Conservation (phyloP, 2,888 invertebrate species). For the Dryobota labecula region DNA sequence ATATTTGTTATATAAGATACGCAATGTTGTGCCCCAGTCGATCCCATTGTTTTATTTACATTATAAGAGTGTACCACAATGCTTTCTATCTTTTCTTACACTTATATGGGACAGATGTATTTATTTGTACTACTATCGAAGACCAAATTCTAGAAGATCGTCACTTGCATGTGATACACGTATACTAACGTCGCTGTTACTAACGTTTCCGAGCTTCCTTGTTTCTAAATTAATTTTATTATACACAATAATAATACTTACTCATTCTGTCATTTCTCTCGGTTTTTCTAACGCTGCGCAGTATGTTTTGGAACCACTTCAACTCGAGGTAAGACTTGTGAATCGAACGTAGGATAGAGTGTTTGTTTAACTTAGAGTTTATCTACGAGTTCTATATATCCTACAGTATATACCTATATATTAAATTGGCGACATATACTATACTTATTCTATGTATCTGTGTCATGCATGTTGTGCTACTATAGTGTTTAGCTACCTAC, state of each 20-base stretch:
- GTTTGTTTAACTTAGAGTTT: conserved; percentile 66
- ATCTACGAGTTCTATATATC: conserved; percentile 58
- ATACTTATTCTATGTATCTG: conserved; percentile 55
- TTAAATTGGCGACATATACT: conserved; percentile 62
- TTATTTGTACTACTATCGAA: conserved; percentile 68
- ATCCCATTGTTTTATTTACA: conserved; percentile 89
- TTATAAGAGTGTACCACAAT: conserved; percentile 82
- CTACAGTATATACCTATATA: conserved; percentile 64
- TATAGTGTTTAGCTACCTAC: conserved; percentile 76
- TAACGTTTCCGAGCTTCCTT: conserved; percentile 70
- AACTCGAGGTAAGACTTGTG: conserved; percentile 97
- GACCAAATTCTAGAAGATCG: conserved; percentile 69
- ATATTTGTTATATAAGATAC: conserved; percentile 84
- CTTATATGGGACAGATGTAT: conserved; percentile 69
- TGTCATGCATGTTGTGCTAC: conserved; percentile 75
- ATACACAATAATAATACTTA: conserved; percentile 83
- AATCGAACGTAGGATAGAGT: conserved; percentile 79
- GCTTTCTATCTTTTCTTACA: conserved; percentile 83
- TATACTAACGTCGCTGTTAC: conserved; percentile 62
- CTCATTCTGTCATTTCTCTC: conserved; percentile 92
- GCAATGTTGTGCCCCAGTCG: conserved; percentile 97
- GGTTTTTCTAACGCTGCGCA: conserved; percentile 95
- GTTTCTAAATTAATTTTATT: conserved; percentile 82
- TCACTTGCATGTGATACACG: conserved; percentile 83
- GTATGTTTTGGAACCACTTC: conserved; percentile 99